A percentile compares a stretch with the other conserved stretches of the same genome.
Evolutionary conservation across 2,113 vertebrate species (phyloP).

Genomic region (Leucoraja erinaceus): DNA sequence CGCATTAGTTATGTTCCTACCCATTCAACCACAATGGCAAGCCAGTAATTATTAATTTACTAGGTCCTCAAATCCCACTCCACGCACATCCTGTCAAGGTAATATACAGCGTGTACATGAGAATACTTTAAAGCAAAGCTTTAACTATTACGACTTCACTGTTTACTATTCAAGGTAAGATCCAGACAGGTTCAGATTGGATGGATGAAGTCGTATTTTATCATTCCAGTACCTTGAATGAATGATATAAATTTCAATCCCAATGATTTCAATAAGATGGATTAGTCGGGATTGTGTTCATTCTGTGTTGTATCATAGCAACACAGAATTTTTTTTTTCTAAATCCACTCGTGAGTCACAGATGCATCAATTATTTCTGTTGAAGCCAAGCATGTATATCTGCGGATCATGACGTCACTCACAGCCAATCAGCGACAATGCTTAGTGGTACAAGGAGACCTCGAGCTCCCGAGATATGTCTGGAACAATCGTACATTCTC

Average conservation of each 20-base stretch:
- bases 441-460: constrained; percentile 19
- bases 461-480: background rate
- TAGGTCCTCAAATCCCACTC: background rate
- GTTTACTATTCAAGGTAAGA: background rate
- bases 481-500: constrained; percentile 2
- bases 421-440: background rate
- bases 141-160: background rate
- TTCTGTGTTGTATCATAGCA: constrained; percentile 25
- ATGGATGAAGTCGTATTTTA: background rate
- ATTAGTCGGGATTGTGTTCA: background rate
- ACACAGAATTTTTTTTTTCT: background rate
- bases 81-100: background rate
- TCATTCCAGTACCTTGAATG: background rate
- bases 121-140: background rate
- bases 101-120: background rate
- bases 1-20: background rate
- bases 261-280: background rate
- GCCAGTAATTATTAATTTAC: background rate
- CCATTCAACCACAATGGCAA: background rate
- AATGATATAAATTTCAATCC: background rate
- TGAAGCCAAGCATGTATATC: background rate
- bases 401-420: background rate
- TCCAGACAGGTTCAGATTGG: background rate
- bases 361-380: background rate
- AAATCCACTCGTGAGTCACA: background rate